Conservation (phyloP, 2,113 vertebrate genomes). For the Riparia riparia region DNA sequence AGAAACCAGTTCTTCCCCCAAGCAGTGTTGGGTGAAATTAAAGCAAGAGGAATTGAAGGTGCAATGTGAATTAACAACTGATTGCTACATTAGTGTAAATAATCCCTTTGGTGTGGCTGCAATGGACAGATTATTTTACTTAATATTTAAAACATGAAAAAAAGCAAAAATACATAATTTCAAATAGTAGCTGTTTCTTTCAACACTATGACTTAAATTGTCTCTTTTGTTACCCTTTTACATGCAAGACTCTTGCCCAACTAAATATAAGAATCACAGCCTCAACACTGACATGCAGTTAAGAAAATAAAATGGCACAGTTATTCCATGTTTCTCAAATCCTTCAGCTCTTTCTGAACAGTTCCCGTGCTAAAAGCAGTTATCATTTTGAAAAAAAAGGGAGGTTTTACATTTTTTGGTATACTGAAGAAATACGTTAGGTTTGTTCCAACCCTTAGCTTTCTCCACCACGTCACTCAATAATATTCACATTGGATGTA, state of each 20-base stretch:
- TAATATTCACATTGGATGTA: neutral
- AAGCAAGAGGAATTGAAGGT: neutral
- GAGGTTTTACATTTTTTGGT: neutral
- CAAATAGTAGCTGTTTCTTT: neutral
- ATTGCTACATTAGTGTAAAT: neutral
- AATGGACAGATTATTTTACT: neutral
- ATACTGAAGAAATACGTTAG: neutral
- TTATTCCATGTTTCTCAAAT: neutral
- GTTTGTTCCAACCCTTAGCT: neutral
- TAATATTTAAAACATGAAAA: neutral
- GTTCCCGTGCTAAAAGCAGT: neutral
- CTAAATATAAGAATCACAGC: neutral
- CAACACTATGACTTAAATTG: neutral
- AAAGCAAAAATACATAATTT: neutral
- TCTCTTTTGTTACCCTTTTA: neutral
- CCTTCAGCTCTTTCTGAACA: neutral
- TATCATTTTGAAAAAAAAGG: neutral
- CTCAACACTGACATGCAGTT: neutral
- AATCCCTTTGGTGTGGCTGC: neutral
- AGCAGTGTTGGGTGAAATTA: neutral
- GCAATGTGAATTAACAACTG: neutral
- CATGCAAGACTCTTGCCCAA: neutral
- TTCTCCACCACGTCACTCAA: neutral
- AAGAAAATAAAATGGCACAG: neutral
- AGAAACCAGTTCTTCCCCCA: neutral